Conservation (phyloP, 2,888 invertebrate species). For the Pandemis corylana region DNA sequence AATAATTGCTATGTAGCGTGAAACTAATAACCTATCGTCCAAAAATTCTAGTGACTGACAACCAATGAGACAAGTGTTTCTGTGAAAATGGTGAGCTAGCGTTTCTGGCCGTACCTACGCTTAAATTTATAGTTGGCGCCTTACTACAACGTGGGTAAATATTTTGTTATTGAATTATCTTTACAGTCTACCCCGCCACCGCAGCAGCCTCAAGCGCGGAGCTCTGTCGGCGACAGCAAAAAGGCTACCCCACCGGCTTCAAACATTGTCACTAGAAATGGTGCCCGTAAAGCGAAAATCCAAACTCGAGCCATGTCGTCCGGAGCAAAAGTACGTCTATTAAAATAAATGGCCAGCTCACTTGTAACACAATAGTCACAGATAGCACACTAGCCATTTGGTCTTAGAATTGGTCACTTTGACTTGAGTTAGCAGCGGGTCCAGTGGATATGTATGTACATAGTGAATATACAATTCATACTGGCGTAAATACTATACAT, state of each 20-base stretch:
- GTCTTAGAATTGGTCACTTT: background rate
- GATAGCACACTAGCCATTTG: background rate
- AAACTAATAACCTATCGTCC: constrained; percentile 10
- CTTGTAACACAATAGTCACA: background rate
- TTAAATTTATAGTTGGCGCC: constrained; percentile 42
- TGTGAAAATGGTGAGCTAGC: constrained; percentile 41
- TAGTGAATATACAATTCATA: background rate
- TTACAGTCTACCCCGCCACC: constrained; percentile 69
- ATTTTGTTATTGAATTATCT: constrained; percentile 41
- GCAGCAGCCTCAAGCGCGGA: constrained; percentile 58
- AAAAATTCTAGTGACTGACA: constrained; percentile 30
- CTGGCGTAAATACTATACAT: background rate
- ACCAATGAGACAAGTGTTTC: constrained; percentile 31
- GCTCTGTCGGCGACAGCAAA: constrained; percentile 67
- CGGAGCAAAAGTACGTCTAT: constrained; percentile 67
- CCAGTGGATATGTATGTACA: background rate
- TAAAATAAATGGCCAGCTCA: constrained; percentile 14
- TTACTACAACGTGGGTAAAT: constrained; percentile 43
- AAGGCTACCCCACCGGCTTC: constrained; percentile 71
- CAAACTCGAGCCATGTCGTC: constrained; percentile 87
- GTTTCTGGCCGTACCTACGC: background rate
- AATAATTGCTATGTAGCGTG: constrained; percentile 36
- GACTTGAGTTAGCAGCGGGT: background rate
- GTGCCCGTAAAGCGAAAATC: constrained; percentile 86
- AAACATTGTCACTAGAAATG: constrained; percentile 85